A percentile compares a stretch with the other conserved stretches of the same genome.
These are phyloP conservation scores for Macropus fuliginosus DNA, from an alignment of 2,797 vertebrate genomes.

Conservation along the genomic window DNA sequence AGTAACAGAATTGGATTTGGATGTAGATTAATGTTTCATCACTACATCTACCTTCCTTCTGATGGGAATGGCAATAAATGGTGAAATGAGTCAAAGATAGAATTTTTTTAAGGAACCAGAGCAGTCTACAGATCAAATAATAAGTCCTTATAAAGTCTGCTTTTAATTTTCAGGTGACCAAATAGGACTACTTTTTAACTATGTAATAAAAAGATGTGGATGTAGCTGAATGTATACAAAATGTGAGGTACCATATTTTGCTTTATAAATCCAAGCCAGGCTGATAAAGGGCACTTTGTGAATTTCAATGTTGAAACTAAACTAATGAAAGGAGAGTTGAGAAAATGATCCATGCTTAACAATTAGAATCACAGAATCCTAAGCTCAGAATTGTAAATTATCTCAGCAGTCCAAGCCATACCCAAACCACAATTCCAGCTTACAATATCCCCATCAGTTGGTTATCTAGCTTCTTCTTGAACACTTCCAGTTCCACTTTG, in stretches of 20 bases:
- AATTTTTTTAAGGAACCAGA: background rate
- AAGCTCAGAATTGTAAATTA: background rate
- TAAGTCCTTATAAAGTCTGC: background rate
- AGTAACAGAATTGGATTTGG: background rate
- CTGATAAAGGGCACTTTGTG: background rate
- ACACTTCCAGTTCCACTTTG: background rate
- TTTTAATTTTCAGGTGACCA: background rate
- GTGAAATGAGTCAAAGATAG: background rate
- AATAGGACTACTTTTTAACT: background rate
- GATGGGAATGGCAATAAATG: background rate
- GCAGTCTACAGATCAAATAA: background rate
- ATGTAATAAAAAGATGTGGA: background rate
- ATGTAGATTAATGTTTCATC: constrained; percentile 4
- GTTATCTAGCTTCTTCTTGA: background rate
- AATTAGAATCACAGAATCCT: background rate
- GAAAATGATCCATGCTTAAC: background rate
- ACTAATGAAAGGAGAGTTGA: background rate
- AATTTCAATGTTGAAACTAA: background rate
- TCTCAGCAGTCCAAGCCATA: background rate
- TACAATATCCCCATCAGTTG: background rate
- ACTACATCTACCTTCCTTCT: background rate
- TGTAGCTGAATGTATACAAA: background rate
- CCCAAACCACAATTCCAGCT: background rate
- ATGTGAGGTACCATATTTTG: background rate
- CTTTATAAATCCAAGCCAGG: background rate